Conservation (phyloP, 2,797 vertebrate genomes). For the Chelon labrosus region DNA sequence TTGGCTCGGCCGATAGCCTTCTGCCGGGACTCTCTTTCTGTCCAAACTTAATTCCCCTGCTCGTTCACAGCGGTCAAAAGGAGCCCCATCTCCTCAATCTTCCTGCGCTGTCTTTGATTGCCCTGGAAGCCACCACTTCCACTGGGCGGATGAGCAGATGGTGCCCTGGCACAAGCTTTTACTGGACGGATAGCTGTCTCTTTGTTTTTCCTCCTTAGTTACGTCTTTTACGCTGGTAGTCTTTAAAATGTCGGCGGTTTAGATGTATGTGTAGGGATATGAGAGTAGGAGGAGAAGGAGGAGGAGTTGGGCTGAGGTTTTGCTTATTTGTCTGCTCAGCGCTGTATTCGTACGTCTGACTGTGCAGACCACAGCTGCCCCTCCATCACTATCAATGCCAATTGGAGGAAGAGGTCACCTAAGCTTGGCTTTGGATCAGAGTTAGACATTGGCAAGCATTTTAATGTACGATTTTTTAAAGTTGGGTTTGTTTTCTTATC, state of each 20-base stretch:
- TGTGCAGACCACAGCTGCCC: conserved; percentile 39
- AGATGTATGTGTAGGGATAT: conserved; percentile 60
- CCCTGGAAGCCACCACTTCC: conserved; percentile 70
- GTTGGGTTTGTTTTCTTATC: background rate
- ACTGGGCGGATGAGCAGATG: conserved; percentile 78
- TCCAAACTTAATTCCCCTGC: conserved; percentile 63
- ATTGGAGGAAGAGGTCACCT: conserved; percentile 42
- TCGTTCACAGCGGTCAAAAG: conserved; percentile 58
- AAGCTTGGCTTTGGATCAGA: conserved; percentile 46
- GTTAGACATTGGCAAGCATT: conserved; percentile 13
- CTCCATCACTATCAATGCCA: conserved; percentile 56
- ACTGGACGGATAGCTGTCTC: conserved; percentile 52
- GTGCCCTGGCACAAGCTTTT: conserved; percentile 67
- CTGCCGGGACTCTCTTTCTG: conserved; percentile 63
- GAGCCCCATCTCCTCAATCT: conserved; percentile 73
- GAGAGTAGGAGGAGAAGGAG: conserved; percentile 54
- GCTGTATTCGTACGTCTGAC: conserved; percentile 47
- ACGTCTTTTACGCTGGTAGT: conserved; percentile 49
- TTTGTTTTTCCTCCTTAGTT: conserved; percentile 65
- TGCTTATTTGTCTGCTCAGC: conserved; percentile 44
- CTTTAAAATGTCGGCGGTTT: conserved; percentile 59
- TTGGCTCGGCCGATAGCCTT: conserved; percentile 70
- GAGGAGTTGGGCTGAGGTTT: conserved; percentile 59
- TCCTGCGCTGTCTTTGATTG: conserved; percentile 63
- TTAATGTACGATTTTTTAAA: conserved; percentile 1